Evolutionary conservation across 2,888 invertebrate genomes (phyloP), one percentile per base, ranked within the genome.

Genomic region (Plusia festucae): DNA sequence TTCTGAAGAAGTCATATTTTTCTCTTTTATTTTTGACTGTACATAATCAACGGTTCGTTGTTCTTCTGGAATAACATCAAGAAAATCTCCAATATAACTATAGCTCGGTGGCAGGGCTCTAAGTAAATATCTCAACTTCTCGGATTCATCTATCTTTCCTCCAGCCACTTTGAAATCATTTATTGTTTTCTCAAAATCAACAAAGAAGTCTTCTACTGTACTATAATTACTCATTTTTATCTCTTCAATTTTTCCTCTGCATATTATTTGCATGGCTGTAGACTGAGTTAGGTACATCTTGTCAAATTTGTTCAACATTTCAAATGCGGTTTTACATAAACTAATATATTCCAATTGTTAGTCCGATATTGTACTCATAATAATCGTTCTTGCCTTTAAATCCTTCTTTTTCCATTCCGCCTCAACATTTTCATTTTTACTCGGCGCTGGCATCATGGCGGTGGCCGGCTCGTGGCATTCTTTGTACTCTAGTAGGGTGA

Each of bases 21-120:
- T 78, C 60, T 73, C 72, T 63, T 79, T 82, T 70, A 79, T 79
- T 72, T 79, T 81, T 20, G 65, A 72, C 1, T 30, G 5, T 62
- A 78, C 65, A 68, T 82, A 77, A 51, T 79, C 76, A 15, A 79
- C 76, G 53, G 78, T 79, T 75, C 69, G 64, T 71, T 79, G 72
- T 73, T 80, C 72, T 65, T 81, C 78, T 53, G 79, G 81, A 63
- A 81, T 76, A 0, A 79, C 76, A 70, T 81, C 79, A 34, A 80
- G 40, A 56, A 81, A 81, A 73, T 81, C 80, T 68, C 79, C 78
- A 53, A 82, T 82, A 58, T 78, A 79, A 66, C 79, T 81, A 57
- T 81, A 82, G 22, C 73, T 79, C 61, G 72, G 66, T 58, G 81
- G 82, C 8, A 82, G 59, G 0, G 79, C 77, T 81, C 68, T 81